Evolutionary conservation across 2,888 invertebrate genomes (phyloP), one percentile per base, ranked within the genome.

Genomic region (Penaeus monodon): DNA sequence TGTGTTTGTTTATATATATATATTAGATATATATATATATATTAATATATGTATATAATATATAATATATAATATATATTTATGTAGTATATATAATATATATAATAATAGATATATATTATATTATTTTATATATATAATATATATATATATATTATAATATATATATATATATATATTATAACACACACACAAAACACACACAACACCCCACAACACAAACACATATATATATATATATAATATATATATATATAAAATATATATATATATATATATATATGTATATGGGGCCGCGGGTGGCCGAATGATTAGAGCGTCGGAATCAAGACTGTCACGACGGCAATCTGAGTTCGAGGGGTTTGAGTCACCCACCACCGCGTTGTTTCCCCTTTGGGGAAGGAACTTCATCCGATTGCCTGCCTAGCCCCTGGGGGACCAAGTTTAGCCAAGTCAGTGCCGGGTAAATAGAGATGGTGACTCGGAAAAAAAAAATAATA

Each of bases 101-200:
- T 22, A 70, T 70, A 14, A n/a, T n/a, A 14, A 22, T 70, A 70
- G 8, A 70, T 70, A 70, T 70, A 70, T 20, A 70, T n/a, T n/a
- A n/a, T n/a, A n/a, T n/a, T n/a, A n/a, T n/a, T n/a, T n/a, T 70
- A 70, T 70, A 70, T 70, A 70, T 70, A 70, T 70, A 70, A 70
- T 70, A 70, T 70, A 70, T 70, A 70, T 70, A 70, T 70, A 70
- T 70, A 70, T 70, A 22, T 70, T n/a, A n/a, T n/a, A n/a, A 70
- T 70, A 70, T 70, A 70, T 70, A 22, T 70, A 68, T 68, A 68
- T 68, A 68, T 68, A 68, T 68, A 68, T 68, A 68, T 68, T n/a
- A n/a, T n/a, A n/a, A n/a, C n/a, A n/a, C n/a, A n/a, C n/a, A n/a
- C n/a, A n/a, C n/a, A n/a, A n/a, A n/a, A n/a, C n/a, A n/a, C n/a